Conservation (phyloP, 37 sponge, comb jelly and placozoan genomes). For the Ianthella basta region DNA sequence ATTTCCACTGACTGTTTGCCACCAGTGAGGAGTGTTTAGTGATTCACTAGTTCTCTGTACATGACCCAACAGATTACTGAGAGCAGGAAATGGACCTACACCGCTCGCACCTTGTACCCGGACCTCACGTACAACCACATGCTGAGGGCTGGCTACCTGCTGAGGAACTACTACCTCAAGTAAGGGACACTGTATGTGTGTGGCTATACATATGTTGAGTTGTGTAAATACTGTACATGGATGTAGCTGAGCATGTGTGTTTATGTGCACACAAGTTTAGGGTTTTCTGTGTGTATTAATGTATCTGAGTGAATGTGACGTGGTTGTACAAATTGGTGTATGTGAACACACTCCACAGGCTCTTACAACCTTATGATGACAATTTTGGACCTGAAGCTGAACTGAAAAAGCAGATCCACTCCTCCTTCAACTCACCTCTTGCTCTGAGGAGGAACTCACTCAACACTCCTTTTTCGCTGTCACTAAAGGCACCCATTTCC, state of each 20-base stretch:
- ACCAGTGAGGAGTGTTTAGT: no score
- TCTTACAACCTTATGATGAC: not conserved
- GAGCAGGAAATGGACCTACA: conserved; percentile 20
- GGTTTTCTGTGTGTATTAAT: not conserved
- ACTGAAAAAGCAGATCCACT: not conserved
- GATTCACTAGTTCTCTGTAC: no score
- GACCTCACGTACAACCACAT: conserved; percentile 29
- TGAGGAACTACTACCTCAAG: conserved; percentile 34
- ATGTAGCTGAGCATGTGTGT: conserved; percentile 8
- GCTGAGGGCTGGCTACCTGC: conserved; percentile 22
- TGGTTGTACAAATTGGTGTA: not conserved
- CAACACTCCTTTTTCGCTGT: not conserved
- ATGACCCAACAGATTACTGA: conserved; percentile 19
- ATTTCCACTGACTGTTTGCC: no score
- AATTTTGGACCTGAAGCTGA: not conserved
- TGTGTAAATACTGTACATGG: conserved; percentile 10
- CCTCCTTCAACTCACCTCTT: not conserved
- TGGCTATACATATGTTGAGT: not conserved
- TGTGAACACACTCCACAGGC: not conserved
- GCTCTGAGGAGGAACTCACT: not conserved
- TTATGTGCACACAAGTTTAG: not conserved
- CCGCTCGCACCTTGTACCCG: conserved; percentile 16
- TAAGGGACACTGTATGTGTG: conserved; percentile 3
- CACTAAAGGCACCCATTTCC: not conserved
- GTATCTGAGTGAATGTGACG: not conserved